Percentiles rank a stretch among this genome's conserved stretches.
These are phyloP conservation scores for Furcifer pardalis DNA, from an alignment of 2,797 vertebrate genomes.

Conservation along the genomic window DNA sequence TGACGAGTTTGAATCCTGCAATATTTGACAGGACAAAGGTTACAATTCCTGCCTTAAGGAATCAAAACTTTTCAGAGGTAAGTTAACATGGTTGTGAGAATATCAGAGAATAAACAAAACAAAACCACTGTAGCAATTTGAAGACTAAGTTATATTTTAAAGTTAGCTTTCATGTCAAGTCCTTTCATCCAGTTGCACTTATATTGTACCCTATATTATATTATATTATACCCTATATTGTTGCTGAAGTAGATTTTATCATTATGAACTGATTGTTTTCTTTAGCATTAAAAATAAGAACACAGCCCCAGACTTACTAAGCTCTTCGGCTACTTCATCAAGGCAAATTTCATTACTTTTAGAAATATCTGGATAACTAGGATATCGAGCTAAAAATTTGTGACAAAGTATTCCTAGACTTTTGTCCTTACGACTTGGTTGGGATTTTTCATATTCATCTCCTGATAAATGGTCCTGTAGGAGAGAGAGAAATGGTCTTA, in stretches of 20 bases:
- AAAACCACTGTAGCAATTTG: no score
- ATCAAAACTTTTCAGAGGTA: neutral
- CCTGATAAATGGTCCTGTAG: constrained; percentile 83
- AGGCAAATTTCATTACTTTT: constrained; percentile 90
- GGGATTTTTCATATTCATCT: constrained; percentile 89
- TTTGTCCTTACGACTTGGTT: constrained; percentile 94
- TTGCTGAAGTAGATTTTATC: neutral
- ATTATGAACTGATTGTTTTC: neutral
- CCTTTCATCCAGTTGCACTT: no score
- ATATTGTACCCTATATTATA: no score
- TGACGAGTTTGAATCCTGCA: neutral
- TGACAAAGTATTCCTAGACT: constrained; percentile 93
- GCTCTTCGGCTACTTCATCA: constrained; percentile 92
- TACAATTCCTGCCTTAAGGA: neutral
- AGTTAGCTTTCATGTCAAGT: no score
- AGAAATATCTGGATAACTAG: constrained; percentile 84
- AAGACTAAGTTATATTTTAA: no score
- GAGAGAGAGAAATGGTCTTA: constrained; percentile 23
- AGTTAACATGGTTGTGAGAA: no score
- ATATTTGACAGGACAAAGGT: neutral
- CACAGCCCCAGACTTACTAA: constrained; percentile 81
- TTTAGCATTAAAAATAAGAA: rapidly evolving
- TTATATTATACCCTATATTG: no score
- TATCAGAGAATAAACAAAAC: no score
- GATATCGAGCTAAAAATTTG: constrained; percentile 92